Evolutionary conservation across 2,113 vertebrate species (phyloP).

Genomic region (Campylomormyrus numenius): DNA sequence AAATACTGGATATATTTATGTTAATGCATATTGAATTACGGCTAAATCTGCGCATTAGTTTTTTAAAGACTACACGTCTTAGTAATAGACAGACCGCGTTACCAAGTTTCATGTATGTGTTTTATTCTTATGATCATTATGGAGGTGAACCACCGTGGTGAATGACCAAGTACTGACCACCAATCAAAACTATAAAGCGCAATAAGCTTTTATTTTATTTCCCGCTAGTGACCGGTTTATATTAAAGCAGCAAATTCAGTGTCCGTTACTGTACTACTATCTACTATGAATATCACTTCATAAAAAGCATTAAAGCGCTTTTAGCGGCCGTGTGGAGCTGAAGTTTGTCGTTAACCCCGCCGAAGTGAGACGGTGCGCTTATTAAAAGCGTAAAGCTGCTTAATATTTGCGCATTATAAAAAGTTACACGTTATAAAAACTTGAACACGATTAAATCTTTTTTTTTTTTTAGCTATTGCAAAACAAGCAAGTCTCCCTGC

Average conservation of each 20-base stretch:
- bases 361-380: not conserved
- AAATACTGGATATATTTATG: not conserved
- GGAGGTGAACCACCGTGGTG: not conserved
- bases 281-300: not conserved
- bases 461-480: not conserved
- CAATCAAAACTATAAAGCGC: not conserved
- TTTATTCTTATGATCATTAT: not conserved
- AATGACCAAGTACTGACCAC: not conserved
- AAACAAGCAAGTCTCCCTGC: slow-evolving; percentile 10
- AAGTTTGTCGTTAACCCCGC: not conserved
- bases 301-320: not conserved
- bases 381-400: not conserved
- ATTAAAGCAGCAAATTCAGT: not conserved
- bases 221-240: not conserved
- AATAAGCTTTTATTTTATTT: not conserved
- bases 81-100: not conserved
- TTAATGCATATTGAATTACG: not conserved
- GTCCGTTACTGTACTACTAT: not conserved
- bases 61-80: not conserved
- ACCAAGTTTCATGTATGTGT: not conserved
- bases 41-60: not conserved
- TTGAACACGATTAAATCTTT: not conserved
- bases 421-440: not conserved
- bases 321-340: not conserved
- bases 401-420: not conserved